Evolutionary conservation across 2,113 vertebrate species (phyloP), one percentile per base, ranked within the genome.

Genomic region (Motacilla alba): DNA sequence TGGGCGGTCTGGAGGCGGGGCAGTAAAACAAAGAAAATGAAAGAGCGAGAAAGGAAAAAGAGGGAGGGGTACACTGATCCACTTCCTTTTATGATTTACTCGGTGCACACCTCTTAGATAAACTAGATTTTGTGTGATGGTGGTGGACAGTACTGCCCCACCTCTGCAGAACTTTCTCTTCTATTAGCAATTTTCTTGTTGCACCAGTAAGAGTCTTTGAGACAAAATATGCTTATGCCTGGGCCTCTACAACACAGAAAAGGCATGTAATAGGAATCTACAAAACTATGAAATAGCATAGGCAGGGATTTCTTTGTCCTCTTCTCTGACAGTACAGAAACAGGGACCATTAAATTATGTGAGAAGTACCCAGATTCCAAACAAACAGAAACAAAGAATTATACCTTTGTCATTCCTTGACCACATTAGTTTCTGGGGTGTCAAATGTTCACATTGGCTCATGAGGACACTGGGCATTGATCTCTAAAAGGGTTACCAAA

Each of bases 61-160:
- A 1, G 7, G 5, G 5, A 24, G 4, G 2, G 4, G 2, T 20
- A 56, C 5, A 35, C 10, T 1, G 0, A 13, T 59, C 2, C 3
- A 2, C 15, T 73, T 52, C 27, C 15, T 67, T 67, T 43, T 16
- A 17, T 59, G 37, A 44, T 66, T 59, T 24, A 52, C 19, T 39
- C 15, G 15, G 7, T 59, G 37, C 5, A 13, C 0, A 1, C 13
- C 23, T 74, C 37, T 33, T 37, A 24, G 9, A 13, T 33, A 28
- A 74, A 50, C 44, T 28, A 14, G 19, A 52, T 52, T 59, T 74
- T 67, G 7, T 66, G 28, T 37, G 33, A 44, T 59, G 33, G 14
- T 80, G 17, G 14, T 22, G 21, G 16, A 17, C 24, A 50, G 26
- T 10, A 18, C 12, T 74, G 22, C 15, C 50, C 8, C 27, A 33